A percentile compares a stretch with the other conserved stretches of the same genome.
These are phyloP conservation scores for Pseudomyrmex cubaensis DNA, from an alignment of 1,140 invertebrate genomes.

Conservation along the genomic window DNA sequence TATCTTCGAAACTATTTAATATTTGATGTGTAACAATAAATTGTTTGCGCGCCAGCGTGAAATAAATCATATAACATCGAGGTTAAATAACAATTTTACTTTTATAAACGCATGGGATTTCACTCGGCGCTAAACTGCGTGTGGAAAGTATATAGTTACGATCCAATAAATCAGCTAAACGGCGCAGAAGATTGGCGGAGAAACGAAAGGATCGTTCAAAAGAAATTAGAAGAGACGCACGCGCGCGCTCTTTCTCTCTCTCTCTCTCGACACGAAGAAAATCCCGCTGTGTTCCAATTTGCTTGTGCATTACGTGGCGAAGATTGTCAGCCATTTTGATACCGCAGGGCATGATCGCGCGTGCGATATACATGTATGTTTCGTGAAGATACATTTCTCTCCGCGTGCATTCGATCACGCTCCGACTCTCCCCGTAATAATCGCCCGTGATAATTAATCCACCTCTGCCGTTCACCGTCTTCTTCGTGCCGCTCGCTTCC, in stretches of 20 bases:
- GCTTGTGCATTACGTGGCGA: background rate
- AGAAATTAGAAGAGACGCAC: background rate
- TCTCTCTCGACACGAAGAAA: conserved; percentile 36
- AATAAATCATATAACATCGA: background rate
- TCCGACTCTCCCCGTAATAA: conserved; percentile 30
- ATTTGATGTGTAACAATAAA: background rate
- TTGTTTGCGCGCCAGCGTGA: too few relatives aligned
- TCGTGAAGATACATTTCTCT: conserved; percentile 33
- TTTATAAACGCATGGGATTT: conserved; percentile 34
- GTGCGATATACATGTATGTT: background rate
- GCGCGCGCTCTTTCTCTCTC: conserved; percentile 6
- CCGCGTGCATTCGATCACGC: conserved; percentile 26
- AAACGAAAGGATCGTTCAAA: conserved; percentile 22
- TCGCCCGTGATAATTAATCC: background rate
- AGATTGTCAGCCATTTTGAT: conserved; percentile 12
- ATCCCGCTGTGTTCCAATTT: conserved; percentile 47
- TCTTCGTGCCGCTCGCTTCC: background rate
- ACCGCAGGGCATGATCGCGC: background rate
- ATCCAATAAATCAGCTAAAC: conserved; percentile 48
- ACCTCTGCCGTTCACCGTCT: background rate
- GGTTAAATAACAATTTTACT: background rate
- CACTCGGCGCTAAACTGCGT: background rate
- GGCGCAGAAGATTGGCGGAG: conserved; percentile 11
- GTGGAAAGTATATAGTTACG: conserved; percentile 24
- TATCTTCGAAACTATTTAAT: too few relatives aligned